These are phyloP conservation scores for Spheniscus mendiculus DNA, from an alignment of 2,113 vertebrate genomes.

Conservation along the genomic window DNA sequence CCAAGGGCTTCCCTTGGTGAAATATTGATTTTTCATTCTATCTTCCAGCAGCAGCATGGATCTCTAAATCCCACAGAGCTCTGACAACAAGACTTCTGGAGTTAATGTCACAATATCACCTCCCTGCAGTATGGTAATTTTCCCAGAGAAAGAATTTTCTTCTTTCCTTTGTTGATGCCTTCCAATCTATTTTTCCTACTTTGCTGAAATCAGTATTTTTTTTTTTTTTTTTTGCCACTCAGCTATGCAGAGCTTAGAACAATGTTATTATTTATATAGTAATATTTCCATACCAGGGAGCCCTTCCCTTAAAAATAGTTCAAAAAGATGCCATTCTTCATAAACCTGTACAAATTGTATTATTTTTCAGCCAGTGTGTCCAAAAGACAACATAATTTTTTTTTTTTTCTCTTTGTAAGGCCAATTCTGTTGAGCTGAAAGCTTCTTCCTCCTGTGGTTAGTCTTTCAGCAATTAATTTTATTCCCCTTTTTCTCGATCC, in stretches of 20 bases:
- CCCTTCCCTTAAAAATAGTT: not conserved
- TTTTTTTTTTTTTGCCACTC: not conserved
- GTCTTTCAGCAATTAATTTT: not conserved
- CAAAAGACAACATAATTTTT: not conserved
- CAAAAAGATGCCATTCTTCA: not conserved
- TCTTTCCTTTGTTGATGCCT: not conserved
- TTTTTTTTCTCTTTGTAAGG: not conserved
- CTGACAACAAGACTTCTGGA: not conserved
- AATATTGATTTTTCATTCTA: not conserved
- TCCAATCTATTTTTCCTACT: not conserved
- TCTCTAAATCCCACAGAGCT: not conserved
- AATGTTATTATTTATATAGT: not conserved
- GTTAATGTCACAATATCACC: not conserved
- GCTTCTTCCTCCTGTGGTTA: not conserved
- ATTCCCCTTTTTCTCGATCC: not conserved
- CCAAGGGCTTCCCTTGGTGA: not conserved
- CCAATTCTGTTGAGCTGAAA: not conserved
- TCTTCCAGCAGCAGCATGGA: not conserved
- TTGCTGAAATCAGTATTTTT: not conserved
- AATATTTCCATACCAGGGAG: not conserved
- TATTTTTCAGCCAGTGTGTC: not conserved
- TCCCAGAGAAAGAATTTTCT: not conserved
- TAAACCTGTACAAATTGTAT: not conserved
- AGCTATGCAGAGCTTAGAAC: not conserved
- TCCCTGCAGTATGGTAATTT: not conserved